phyloP scores from a whole-genome alignment of 2,888 invertebrate species.

The Chalcosyrphus nemorum region DNA sequence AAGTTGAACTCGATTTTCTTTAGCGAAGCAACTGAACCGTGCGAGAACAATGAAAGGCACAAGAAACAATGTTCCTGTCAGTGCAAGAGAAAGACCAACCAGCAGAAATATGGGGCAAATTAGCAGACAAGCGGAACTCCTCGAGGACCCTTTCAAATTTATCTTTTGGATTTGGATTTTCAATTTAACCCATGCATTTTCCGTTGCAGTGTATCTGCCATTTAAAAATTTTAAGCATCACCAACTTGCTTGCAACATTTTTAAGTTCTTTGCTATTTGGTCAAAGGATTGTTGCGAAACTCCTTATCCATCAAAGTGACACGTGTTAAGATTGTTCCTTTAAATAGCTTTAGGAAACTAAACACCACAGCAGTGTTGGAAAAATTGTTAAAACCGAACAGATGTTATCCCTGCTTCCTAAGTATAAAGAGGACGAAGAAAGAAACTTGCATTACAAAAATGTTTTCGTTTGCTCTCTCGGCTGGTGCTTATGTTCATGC shows the following conservation, averaged over 20 bases:
- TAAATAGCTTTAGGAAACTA: slow-evolving; percentile 28
- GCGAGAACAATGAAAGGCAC: slow-evolving; percentile 41
- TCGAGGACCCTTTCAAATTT: slow-evolving; percentile 27
- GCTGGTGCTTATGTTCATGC: not conserved
- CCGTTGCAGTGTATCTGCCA: not conserved
- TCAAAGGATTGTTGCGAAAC: slow-evolving; percentile 48
- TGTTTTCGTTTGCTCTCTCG: slow-evolving; percentile 31
- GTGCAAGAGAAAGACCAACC: slow-evolving; percentile 38
- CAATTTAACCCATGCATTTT: slow-evolving; percentile 47
- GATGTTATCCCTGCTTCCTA: slow-evolving; percentile 39
- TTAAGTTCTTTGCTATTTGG: slow-evolving; percentile 18
- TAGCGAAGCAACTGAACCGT: slow-evolving; percentile 26
- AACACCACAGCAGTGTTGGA: slow-evolving; percentile 13
- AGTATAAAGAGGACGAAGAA: not conserved
- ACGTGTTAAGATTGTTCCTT: slow-evolving; percentile 33
- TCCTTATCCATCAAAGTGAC: slow-evolving; percentile 63
- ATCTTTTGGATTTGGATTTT: slow-evolving; percentile 52
- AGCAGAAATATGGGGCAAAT: slow-evolving; percentile 63
- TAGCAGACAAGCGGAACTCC: slow-evolving; percentile 54
- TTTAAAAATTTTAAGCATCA: slow-evolving; percentile 30
- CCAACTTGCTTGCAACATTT: slow-evolving; percentile 21
- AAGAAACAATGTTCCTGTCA: slow-evolving; percentile 50
- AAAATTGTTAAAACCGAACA: slow-evolving; percentile 43
- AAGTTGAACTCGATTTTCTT: slow-evolving; percentile 58
- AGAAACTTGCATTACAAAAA: slow-evolving; percentile 39